Evolutionary conservation across 92 coral and sea anemone genomes (phyloP).

Genomic region (Bergia puertoricense): DNA sequence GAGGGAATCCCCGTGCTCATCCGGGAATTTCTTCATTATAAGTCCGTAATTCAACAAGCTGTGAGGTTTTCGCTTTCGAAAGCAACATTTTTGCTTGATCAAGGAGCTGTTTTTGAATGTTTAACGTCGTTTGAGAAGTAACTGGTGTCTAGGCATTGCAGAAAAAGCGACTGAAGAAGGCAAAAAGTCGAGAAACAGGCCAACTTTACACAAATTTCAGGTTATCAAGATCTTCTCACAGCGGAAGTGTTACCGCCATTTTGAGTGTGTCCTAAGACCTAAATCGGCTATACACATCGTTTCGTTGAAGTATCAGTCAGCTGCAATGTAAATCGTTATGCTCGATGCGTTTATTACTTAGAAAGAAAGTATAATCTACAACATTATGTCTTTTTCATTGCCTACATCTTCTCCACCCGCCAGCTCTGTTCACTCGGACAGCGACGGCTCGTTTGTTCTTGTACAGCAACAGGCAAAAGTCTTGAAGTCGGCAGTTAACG

Average conservation of each 20-base stretch:
- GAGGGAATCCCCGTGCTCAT: constrained; percentile 43
- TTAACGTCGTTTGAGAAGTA: background rate
- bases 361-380: background rate
- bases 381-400: background rate
- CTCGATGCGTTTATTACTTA: background rate
- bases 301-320: background rate
- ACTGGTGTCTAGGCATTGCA: background rate
- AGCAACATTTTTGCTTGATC: background rate
- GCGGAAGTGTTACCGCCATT: constrained; percentile 18
- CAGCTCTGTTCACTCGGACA: constrained; percentile 16
- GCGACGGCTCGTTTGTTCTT: constrained; percentile 4
- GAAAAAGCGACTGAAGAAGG: background rate
- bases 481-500: background rate
- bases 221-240: background rate
- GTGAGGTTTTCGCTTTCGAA: constrained; percentile 1
- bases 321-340: background rate
- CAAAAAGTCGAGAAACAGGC: background rate
- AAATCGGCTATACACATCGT: background rate
- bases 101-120: background rate
- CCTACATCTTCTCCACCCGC: constrained; percentile 17
- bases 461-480: background rate
- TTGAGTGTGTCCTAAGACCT: background rate
- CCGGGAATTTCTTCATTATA: constrained; percentile 24
- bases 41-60: background rate
- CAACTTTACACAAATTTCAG: background rate